A percentile compares a stretch with the other conserved stretches of the same genome.
phyloP scores from a whole-genome alignment of 2,888 invertebrate species.

The Caenorhabditis drosophilae region DNA sequence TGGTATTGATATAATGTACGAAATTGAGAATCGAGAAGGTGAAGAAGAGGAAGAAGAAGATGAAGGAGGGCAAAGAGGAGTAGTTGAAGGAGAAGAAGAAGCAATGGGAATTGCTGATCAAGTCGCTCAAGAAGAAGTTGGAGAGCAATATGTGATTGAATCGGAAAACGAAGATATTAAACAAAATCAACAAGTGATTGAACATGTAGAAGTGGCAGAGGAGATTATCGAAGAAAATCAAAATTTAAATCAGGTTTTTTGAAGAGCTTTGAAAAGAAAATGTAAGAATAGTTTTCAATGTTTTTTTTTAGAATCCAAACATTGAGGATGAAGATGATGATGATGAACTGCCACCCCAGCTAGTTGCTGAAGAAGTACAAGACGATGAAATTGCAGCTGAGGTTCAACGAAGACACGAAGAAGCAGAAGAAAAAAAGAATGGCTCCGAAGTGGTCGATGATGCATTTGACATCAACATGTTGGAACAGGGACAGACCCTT shows the following conservation, averaged over 20 bases:
- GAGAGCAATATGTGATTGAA: background rate
- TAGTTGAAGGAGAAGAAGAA: too few species aligned
- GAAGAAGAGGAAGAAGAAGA: constrained; percentile 5
- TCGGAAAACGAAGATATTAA: background rate
- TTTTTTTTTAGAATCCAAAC: too few species aligned
- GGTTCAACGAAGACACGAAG: background rate
- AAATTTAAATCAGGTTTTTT: too few species aligned
- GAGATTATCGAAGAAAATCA: too few species aligned
- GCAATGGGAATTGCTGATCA: too few species aligned
- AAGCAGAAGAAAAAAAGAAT: background rate
- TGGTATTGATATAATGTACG: background rate
- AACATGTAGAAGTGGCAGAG: background rate
- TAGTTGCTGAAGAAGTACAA: constrained; percentile 25
- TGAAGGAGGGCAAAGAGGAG: constrained; percentile 7
- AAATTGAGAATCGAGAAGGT: constrained; percentile 3
- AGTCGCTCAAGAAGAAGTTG: background rate
- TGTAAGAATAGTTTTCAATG: background rate
- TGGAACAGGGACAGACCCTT: constrained; percentile 19
- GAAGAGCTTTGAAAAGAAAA: too few species aligned
- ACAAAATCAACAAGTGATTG: background rate
- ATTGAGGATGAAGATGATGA: constrained; percentile 19
- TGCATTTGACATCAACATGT: constrained; percentile 11
- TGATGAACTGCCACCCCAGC: constrained; percentile 27
- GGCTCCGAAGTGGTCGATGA: background rate
- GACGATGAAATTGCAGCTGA: constrained; percentile 15